Base-by-base conservation (phyloP, 1,140 invertebrate species). In the Saccostrea glomerata region DNA sequence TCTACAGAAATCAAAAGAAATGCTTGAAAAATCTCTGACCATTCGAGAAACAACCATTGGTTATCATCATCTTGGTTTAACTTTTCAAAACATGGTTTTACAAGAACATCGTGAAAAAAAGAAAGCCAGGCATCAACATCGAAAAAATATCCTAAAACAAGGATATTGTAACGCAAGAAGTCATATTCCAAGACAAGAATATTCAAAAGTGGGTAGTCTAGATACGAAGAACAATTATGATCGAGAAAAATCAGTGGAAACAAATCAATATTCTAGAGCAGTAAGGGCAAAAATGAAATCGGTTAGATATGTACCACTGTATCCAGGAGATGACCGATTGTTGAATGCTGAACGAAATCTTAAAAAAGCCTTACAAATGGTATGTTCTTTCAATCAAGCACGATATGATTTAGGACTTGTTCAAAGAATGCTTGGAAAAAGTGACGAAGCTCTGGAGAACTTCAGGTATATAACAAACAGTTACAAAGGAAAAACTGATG, bases 51-150 rank as follows among this genome's bases (percentile, higher is more conserved):
- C 58, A 20, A 6, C 58, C 17, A 63, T n/a, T 17, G 58, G 15
- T 63, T 20, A 20, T 63, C 58, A 63, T n/a, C 58, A 63, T n/a
- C 58, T 63, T 63, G 58, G 17, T 63, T n/a, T 63, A 6, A 63
- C 58, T 63, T n/a, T 63, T 63, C 58, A 63, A n/a, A 63, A 63
- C 17, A 63, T 63, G 58, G 58, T 63, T n/a, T n/a, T 63, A n/a
- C 58, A 20, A 63, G 58, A 63, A 63, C 58, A 63, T 63, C 0
- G 6, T 20, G 58, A 63, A 63, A 63, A 63, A 20, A 63, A 63
- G n/a, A 63, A 63, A n/a, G 58, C 58, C 13, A 63, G n/a, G 15
- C 17, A 47, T 63, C 20, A 1, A 13, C 0, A 60, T 6, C 58
- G 15, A 0, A 63, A n/a, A 63, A 63, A 20, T 20, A 20, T 47